Conservation (phyloP, 2,888 invertebrate genomes). For the Euphydryas editha region DNA sequence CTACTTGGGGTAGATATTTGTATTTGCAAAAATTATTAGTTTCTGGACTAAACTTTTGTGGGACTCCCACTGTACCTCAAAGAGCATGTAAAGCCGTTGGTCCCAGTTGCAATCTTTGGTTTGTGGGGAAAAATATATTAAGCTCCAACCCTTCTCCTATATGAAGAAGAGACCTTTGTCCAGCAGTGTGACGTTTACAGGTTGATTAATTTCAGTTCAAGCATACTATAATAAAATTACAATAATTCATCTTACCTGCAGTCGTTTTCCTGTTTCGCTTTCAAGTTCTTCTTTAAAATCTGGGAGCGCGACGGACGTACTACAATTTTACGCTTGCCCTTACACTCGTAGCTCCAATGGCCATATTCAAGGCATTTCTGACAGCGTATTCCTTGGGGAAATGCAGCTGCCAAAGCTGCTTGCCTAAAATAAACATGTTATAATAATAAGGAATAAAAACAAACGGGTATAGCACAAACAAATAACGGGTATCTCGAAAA, state of each 20-base stretch:
- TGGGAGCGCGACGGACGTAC: conserved; percentile 93
- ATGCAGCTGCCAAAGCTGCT: conserved; percentile 85
- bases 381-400: conserved; percentile 91
- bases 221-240: neutral
- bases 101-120: no score
- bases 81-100: no score
- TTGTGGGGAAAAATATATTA: no score
- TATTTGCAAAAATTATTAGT: no score
- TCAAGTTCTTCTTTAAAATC: conserved; percentile 87
- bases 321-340: conserved; percentile 93
- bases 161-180: no score
- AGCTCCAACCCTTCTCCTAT: no score
- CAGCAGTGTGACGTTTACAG: no score
- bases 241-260: conserved; percentile 61
- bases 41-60: no score
- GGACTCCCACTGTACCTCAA: no score
- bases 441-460: conserved; percentile 19
- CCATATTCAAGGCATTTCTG: conserved; percentile 97
- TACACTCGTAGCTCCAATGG: conserved; percentile 98
- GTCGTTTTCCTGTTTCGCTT: conserved; percentile 62
- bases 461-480: conserved; percentile 21
- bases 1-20: no score
- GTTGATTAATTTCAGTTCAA: no score
- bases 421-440: conserved; percentile 62
- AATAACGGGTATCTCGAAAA: neutral